phyloP scores from a whole-genome alignment of 2,888 invertebrate genomes.

The Pseudococcus jackbeardsleyi region DNA sequence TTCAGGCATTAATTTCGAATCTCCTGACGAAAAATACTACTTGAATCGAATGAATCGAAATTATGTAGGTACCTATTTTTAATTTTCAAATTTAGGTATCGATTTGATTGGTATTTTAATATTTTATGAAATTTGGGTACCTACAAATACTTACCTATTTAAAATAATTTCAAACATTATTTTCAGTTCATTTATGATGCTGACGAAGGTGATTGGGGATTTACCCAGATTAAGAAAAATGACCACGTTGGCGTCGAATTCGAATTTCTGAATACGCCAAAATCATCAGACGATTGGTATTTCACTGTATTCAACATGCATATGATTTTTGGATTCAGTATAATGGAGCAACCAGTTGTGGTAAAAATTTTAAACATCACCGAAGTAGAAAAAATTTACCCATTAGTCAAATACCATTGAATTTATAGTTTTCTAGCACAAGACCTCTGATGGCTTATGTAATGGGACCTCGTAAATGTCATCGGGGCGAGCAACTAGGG shows the following conservation, averaged over 20 bases:
- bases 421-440: constrained; percentile 70
- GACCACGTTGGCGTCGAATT: constrained; percentile 70
- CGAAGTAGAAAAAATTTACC: neutral
- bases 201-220: constrained; percentile 70
- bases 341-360: constrained; percentile 70
- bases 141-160: no score
- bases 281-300: constrained; percentile 72
- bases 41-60: constrained; percentile 22
- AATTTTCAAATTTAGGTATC: neutral
- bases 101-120: no score
- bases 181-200: constrained; percentile 70
- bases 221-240: constrained; percentile 70
- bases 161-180: neutral
- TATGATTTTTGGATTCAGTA: constrained; percentile 72
- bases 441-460: constrained; percentile 73
- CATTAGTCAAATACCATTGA: no score
- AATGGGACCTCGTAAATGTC: constrained; percentile 71
- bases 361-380: neutral
- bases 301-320: constrained; percentile 73
- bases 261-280: constrained; percentile 69
- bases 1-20: neutral
- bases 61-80: neutral
- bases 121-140: no score
- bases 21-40: constrained; percentile 3
- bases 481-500: constrained; percentile 73